Percentiles rank a stretch among this genome's conserved stretches.
phyloP scores from a whole-genome alignment of 2,113 vertebrate species.

The Poicephalus gulielmi region DNA sequence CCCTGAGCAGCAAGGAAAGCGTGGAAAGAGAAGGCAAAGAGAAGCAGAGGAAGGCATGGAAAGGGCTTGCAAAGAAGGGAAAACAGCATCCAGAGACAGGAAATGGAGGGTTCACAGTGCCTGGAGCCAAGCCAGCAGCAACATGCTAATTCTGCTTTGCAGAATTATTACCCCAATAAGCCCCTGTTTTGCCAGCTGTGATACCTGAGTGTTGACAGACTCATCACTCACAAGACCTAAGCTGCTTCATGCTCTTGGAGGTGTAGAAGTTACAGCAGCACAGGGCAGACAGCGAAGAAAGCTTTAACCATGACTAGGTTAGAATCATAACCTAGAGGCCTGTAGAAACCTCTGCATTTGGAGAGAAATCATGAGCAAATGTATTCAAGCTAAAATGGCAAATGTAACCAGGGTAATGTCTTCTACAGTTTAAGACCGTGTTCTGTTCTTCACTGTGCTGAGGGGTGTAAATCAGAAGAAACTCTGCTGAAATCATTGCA shows the following conservation, averaged over 20 bases:
- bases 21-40: neutral
- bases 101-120: neutral
- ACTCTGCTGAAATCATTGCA: neutral
- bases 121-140: neutral
- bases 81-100: neutral
- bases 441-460: neutral
- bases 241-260: neutral
- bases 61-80: neutral
- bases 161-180: neutral
- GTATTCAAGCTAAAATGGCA: neutral
- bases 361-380: neutral
- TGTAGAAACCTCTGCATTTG: neutral
- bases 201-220: neutral
- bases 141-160: neutral
- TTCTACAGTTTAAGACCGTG: neutral
- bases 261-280: neutral
- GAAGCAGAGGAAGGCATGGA: neutral
- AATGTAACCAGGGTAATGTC: neutral
- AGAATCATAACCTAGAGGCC: neutral
- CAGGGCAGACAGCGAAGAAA: neutral
- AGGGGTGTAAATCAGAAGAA: neutral
- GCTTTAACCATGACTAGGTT: neutral
- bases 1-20: neutral
- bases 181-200: neutral
- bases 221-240: neutral